Conservation (phyloP, 2,113 vertebrate genomes). For the Oncorhynchus nerka region DNA sequence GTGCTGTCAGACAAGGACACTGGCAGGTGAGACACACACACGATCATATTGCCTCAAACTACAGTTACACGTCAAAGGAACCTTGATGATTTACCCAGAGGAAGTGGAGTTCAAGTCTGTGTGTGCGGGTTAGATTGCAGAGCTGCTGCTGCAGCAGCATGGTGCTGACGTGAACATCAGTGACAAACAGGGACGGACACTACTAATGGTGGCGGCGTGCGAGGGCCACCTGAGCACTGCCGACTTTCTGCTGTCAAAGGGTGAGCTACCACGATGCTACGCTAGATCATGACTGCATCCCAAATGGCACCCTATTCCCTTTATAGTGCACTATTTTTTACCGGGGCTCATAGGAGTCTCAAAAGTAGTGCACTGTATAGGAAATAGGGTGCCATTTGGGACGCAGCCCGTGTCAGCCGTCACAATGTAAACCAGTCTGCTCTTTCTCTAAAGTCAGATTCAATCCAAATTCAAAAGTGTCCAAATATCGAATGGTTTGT, state of each 20-base stretch:
- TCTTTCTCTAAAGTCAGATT: too few species aligned
- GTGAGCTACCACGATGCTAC: slow-evolving; percentile 59
- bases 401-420: too few species aligned
- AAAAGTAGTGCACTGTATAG: too few species aligned
- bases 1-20: slow-evolving; percentile 92
- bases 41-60: slow-evolving; percentile 1
- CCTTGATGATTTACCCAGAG: not conserved
- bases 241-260: slow-evolving; percentile 91
- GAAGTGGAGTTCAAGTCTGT: not conserved
- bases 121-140: slow-evolving; percentile 80
- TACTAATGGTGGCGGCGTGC: slow-evolving; percentile 95
- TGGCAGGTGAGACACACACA: slow-evolving; percentile 83
- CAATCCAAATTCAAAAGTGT: too few species aligned
- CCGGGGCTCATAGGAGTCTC: too few species aligned
- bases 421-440: too few species aligned
- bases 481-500: not conserved
- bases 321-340: too few species aligned
- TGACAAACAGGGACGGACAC: slow-evolving; percentile 94
- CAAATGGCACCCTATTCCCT: too few species aligned
- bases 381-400: too few species aligned
- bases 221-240: slow-evolving; percentile 94
- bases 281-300: not conserved
- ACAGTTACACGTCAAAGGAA: not conserved
- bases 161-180: slow-evolving; percentile 90
- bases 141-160: slow-evolving; percentile 78